Base-by-base conservation (phyloP, 2,113 vertebrate genomes). In the Rallus limicola region DNA sequence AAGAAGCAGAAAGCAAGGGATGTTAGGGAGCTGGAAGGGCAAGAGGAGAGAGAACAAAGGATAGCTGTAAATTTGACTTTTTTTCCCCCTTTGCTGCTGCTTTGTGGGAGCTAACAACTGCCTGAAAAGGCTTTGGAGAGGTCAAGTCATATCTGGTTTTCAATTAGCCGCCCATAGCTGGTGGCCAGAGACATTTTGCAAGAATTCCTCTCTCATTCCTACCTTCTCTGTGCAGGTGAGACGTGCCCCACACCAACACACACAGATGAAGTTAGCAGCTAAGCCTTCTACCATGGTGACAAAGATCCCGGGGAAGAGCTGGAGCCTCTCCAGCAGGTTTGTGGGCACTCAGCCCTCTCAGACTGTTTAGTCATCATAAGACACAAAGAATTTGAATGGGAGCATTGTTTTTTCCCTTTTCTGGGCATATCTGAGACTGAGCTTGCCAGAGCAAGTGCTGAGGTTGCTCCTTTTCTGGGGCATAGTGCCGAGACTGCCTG, bases 361-460 rank as follows among this genome's bases (percentile, higher is more conserved):
- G 69, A 38, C 38, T 64, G 26, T 91, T 93, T 93, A 95, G 91
- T 96, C 93, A 92, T 84, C 80, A 65, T 10, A 84, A 93, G 28
- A 33, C 94, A 75, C n/a, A 79, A 91, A 92, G 91, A 89, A 92
- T 84, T 64, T 5, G 40, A 95, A 71, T 0, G 2, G 3, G 42
- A 95, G 78, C 9, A 6, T 24, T 70, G 46, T 0, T 63, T 93
- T 55, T 56, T 88, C 92, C 96, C 95, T 97, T 97, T 96, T 97
- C 94, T 96, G 96, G 96, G 94, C 96, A 97, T 97, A 93, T 82
- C 91, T 82, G 91, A 42, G 83, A 52, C 13, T 31, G 29, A 95
- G 95, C 95, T 95, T 97, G 96, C 91, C 93, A 92, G 88, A 95
- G 94, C 94, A 97, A 95, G 93, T 82, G 95, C 94, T 97, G 94